A percentile compares a stretch with the other conserved stretches of the same genome.
Evolutionary conservation across 2,113 vertebrate genomes (phyloP).

Genomic region (Lophura nycthemera): DNA sequence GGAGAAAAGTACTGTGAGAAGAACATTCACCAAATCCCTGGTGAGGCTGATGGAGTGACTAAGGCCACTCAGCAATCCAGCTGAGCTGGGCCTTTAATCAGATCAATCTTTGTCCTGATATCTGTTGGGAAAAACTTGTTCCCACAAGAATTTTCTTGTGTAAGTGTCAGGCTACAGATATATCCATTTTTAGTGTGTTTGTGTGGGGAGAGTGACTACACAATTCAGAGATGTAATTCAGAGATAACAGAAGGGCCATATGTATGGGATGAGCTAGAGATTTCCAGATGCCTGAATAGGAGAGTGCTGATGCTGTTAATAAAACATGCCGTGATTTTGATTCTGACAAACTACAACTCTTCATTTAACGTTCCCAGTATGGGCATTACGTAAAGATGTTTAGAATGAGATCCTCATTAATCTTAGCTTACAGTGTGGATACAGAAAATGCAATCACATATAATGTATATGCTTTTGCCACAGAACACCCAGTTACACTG

Average conservation of each 20-base stretch:
- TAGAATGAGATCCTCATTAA: background rate
- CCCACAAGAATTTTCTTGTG: background rate
- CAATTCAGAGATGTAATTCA: constrained; percentile 34
- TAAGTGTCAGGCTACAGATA: constrained; percentile 14
- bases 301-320: constrained; percentile 54
- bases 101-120: background rate
- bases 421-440: background rate
- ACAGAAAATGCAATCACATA: background rate
- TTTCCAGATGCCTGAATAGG: constrained; percentile 61
- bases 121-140: background rate
- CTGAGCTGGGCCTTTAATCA: background rate
- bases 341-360: constrained; percentile 3
- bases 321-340: constrained; percentile 40
- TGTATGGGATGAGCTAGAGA: constrained; percentile 60
- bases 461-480: background rate
- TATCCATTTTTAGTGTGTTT: constrained; percentile 64
- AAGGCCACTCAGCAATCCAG: background rate
- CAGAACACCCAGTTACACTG: background rate
- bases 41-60: background rate
- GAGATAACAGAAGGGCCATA: constrained; percentile 52
- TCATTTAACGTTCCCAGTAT: background rate
- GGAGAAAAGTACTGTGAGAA: background rate
- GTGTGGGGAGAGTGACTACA: constrained; percentile 57
- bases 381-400: constrained; percentile 35
- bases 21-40: background rate